Base-by-base conservation (phyloP, 2,797 vertebrate genomes). In the Artibeus jamaicensis region DNA sequence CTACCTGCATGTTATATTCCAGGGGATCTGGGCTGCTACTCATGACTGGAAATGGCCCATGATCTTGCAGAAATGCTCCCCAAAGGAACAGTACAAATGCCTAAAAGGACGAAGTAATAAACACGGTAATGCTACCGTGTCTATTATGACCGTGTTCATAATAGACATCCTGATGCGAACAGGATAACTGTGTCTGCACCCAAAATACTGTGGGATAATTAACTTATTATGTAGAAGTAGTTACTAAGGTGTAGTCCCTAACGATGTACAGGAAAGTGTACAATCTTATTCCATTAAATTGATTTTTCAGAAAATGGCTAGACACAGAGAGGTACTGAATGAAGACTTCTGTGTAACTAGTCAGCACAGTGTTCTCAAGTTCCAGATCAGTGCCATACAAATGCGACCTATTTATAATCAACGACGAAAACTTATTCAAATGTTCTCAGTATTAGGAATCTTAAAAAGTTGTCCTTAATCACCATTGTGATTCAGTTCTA, bases 1-100 rank as follows among this genome's bases (percentile, higher is more conserved):
- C 68, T 97, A 99, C 98, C 98, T 99, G 98, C 98, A 99, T 98
- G 90, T 97, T 97, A 93, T 98, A 98, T 96, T 99, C 98, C 74
- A 99, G 98, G 70, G 98, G 98, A 82, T 98, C 97, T 74, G 98
- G 74, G 73, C 98, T 97, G 98, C 98, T 98, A 53, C 98, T 82
- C 77, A 44, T 81, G 74, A 98, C 92, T 76, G 99, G 98, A 78
- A 99, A 98, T 8, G 95, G 97, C 34, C 98, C 98, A n/a, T n/a
- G n/a, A n/a, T n/a, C 97, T 88, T 97, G 98, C 92, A 98, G 90
- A 96, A 99, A 99, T 74, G 98, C 95, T 95, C 99, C 99, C 99
- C 99, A 99, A 81, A 98, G 98, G 97, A 98, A 99, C 95, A 98
- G 68, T 39, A 48, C 84, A 78, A 97, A 92, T 32, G 98, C 97